Percentiles rank a stretch among this genome's conserved stretches.
These are phyloP conservation scores for Oreocharis arfaki DNA, from an alignment of 2,113 vertebrate genomes.

Conservation along the genomic window DNA sequence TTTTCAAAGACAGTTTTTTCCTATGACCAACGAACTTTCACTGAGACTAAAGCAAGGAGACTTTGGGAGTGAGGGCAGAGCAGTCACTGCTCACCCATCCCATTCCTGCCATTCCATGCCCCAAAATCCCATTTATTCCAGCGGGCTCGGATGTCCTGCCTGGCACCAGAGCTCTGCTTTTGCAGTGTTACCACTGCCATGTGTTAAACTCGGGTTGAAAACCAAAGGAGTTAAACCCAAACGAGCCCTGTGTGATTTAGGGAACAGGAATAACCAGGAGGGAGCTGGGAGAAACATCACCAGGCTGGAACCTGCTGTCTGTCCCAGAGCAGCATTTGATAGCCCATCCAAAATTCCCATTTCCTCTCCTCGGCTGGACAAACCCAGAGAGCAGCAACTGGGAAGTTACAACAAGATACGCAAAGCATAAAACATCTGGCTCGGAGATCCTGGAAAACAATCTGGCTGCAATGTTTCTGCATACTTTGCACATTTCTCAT, in stretches of 20 bases:
- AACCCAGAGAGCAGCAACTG: not conserved
- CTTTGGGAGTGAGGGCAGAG: not conserved
- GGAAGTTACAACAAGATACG: not conserved
- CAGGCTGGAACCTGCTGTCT: not conserved
- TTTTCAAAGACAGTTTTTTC: not conserved
- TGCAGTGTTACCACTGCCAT: not conserved
- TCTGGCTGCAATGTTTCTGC: not conserved
- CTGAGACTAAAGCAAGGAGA: not conserved
- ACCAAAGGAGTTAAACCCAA: fast-evolving
- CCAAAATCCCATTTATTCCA: not conserved
- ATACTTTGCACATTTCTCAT: slow-evolving; percentile 46
- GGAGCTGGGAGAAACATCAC: not conserved
- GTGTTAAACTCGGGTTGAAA: not conserved
- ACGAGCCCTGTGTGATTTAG: not conserved
- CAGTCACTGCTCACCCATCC: not conserved
- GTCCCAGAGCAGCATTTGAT: not conserved
- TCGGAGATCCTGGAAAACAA: slow-evolving; percentile 1
- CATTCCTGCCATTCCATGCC: not conserved
- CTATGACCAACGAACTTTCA: not conserved
- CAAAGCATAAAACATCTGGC: slow-evolving; percentile 36
- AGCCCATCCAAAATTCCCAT: not conserved
- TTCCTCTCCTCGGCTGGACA: not conserved
- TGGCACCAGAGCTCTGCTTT: not conserved
- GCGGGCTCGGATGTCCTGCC: fast-evolving
- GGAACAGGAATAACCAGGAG: not conserved